Conservation (phyloP, 1,140 invertebrate genomes). For the Pseudomyrmex pallidus region DNA sequence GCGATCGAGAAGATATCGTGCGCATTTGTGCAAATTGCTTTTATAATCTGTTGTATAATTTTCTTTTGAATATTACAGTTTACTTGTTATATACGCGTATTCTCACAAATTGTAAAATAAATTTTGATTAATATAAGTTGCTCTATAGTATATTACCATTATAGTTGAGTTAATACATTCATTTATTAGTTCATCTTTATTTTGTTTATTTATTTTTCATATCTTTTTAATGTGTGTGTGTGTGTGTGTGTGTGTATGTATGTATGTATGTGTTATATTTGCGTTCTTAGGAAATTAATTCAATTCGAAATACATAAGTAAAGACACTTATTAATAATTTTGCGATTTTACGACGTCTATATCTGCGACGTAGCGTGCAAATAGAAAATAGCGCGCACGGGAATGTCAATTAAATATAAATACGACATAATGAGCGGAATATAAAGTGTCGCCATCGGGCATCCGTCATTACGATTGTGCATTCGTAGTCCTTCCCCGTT, state of each 20-base stretch:
- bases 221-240: no score
- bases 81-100: not conserved
- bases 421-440: slow-evolving; percentile 32
- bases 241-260: not conserved
- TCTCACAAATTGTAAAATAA: not conserved
- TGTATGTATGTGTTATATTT: not conserved
- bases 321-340: not conserved
- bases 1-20: slow-evolving; percentile 7
- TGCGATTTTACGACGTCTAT: not conserved
- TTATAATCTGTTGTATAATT: slow-evolving; percentile 11
- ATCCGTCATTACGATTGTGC: slow-evolving; percentile 19
- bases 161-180: no score
- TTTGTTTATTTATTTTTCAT: not conserved
- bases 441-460: slow-evolving; percentile 7
- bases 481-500: slow-evolving; percentile 8
- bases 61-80: not conserved
- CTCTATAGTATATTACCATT: no score
- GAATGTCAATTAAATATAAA: slow-evolving; percentile 60
- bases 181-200: not conserved
- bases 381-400: slow-evolving; percentile 35
- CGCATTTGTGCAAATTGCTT: not conserved
- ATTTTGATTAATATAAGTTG: no score
- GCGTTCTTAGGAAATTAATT: not conserved
- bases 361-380: slow-evolving; percentile 1
- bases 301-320: no score